Evolutionary conservation across 2,113 vertebrate species (phyloP).

Genomic region (Dendrocopos noguchii): DNA sequence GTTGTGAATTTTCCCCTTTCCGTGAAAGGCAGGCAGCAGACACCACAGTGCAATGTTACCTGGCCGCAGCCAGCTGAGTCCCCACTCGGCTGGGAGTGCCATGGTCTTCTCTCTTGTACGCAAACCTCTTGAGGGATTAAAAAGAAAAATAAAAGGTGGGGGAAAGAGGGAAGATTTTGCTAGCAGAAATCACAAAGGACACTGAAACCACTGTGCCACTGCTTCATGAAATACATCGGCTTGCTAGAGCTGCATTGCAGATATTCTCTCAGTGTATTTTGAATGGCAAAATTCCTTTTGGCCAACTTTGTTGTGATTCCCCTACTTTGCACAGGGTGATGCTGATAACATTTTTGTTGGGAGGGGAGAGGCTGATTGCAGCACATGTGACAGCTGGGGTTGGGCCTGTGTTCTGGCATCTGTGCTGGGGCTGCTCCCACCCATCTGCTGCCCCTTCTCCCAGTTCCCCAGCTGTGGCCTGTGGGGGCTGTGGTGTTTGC

Average conservation of each 20-base stretch:
- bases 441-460: not conserved
- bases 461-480: too few relatives aligned
- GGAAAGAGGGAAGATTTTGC: not conserved
- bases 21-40: not conserved
- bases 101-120: too few relatives aligned
- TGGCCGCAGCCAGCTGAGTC: rapidly evolving
- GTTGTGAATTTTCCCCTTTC: not conserved
- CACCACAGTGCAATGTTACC: rapidly evolving
- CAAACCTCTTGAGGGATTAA: not conserved
- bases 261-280: not conserved
- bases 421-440: not conserved
- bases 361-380: not conserved
- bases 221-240: not conserved
- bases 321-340: rapidly evolving
- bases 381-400: not conserved
- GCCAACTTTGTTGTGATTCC: not conserved
- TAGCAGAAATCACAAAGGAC: not conserved
- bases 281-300: not conserved
- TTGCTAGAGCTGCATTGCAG: slow-evolving; percentile 28
- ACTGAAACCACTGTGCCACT: not conserved
- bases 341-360: not conserved
- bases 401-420: not conserved
- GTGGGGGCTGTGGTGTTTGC: not conserved
- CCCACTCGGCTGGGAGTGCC: rapidly evolving
- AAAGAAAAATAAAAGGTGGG: not conserved